phyloP scores from a whole-genome alignment of 2,888 invertebrate genomes.

The Gonocerus acuteangulatus region DNA sequence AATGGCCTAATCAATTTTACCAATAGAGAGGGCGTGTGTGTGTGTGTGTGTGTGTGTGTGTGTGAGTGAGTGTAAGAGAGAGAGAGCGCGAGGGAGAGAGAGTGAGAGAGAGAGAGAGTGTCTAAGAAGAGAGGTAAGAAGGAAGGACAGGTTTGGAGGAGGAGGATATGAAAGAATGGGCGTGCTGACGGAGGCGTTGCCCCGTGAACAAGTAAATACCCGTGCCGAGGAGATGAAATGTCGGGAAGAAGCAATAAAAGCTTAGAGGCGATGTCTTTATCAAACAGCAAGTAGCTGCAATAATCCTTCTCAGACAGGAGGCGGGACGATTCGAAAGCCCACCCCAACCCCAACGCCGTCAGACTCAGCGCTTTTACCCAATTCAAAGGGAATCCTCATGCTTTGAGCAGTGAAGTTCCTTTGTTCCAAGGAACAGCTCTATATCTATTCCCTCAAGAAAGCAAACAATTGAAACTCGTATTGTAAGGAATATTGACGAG shows the following conservation, averaged over 20 bases:
- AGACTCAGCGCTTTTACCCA: not conserved
- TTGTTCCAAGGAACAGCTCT: too few species aligned
- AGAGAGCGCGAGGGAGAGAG: not conserved
- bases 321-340: not conserved
- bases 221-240: slow-evolving; percentile 24
- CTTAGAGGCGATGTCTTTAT: slow-evolving; percentile 6
- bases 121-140: not conserved
- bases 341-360: not conserved
- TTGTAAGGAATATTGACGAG: too few species aligned
- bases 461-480: too few species aligned
- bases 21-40: too few species aligned
- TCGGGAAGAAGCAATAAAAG: slow-evolving; percentile 29
- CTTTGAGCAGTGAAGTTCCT: too few species aligned
- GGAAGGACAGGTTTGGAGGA: slow-evolving; percentile 1
- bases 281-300: not conserved
- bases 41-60: too few species aligned
- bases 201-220: slow-evolving; percentile 28
- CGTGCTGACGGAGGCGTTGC: slow-evolving; percentile 23
- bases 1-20: too few species aligned
- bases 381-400: too few species aligned
- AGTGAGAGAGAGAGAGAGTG: not conserved
- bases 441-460: too few species aligned
- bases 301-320: not conserved
- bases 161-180: slow-evolving; percentile 29
- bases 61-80: too few species aligned